phyloP scores from a whole-genome alignment of 2,888 invertebrate genomes.

The Spisula solida region DNA sequence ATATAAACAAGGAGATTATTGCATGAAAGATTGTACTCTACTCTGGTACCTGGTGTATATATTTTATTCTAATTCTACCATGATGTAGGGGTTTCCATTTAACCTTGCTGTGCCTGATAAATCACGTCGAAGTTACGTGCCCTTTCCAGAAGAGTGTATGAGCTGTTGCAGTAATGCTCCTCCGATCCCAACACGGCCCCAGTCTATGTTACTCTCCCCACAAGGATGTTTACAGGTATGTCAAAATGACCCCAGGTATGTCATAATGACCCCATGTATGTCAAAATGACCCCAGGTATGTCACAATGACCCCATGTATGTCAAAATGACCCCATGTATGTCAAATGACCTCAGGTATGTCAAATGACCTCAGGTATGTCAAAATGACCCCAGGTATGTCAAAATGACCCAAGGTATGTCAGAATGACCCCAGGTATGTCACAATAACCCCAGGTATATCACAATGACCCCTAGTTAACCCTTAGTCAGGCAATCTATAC shows the following conservation, averaged over 20 bases:
- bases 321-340: too few relatives aligned
- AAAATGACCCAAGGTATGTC: constrained; percentile 54
- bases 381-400: too few relatives aligned
- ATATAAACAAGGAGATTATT: too few relatives aligned
- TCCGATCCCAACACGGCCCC: constrained; percentile 53
- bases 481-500: too few relatives aligned
- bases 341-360: constrained; percentile 56
- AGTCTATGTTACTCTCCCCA: constrained; percentile 60
- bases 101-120: constrained; percentile 51
- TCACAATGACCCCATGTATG: constrained; percentile 55
- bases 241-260: constrained; percentile 29
- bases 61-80: constrained; percentile 41
- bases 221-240: constrained; percentile 58
- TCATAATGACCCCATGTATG: constrained; percentile 55
- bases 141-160: constrained; percentile 58
- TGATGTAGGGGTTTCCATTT: constrained; percentile 50
- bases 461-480: too few relatives aligned
- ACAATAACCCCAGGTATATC: constrained; percentile 55
- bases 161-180: constrained; percentile 45
- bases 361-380: too few relatives aligned
- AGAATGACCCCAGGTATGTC: too few relatives aligned
- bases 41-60: constrained; percentile 22
- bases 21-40: background rate
- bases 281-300: too few relatives aligned
- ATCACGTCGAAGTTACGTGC: constrained; percentile 58